Base-by-base conservation (phyloP, 2,113 vertebrate species). In the Platichthys stellatus region DNA sequence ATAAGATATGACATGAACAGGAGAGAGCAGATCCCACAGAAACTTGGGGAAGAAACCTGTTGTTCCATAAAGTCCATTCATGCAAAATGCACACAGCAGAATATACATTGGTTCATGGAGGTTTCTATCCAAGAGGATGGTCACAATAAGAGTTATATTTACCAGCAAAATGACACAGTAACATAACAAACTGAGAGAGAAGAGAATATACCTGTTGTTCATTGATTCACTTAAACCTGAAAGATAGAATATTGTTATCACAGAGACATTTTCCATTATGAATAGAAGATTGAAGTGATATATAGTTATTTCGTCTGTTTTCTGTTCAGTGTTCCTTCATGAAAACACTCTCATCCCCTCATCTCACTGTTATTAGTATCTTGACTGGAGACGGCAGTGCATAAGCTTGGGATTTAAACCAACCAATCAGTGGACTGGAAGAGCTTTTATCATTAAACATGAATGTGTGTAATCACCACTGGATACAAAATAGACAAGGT, bases 51-150 rank as follows among this genome's bases (percentile, higher is more conserved):
- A n/a, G n/a, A n/a, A n/a, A n/a, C n/a, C n/a, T n/a, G n/a, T n/a
- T n/a, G n/a, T n/a, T 5, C 62, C 62, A 45, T 43, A 64, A 47
- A 64, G 62, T 31, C 28, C 28, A 31, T 9, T 35, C 35, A 35
- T 35, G 35, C 35, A 35, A 35, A 35, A 9, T 35, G 20, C 72
- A 61, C 81, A 85, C 31, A 88, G 9, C 14, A 88, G 23, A 80
- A 88, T 74, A 10, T 90, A 88, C 88, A 91, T 88, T 1, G 87
- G 86, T 51, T 89, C 86, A 74, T 91, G 84, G 10, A 89, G 78
- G 21, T 47, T 58, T 65, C 72, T 85, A 49, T 89, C 82, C 43
- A 82, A 53, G 20, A 83, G 70, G 23, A 91, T 83, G 17, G 43
- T 76, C 2, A 85, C 2, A 61, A 85, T 77, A 9, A 89, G 49